A percentile compares a stretch with the other conserved stretches of the same genome.
Evolutionary conservation across 1,140 invertebrate species (phyloP).

Genomic region (Sesamia nonagrioides): DNA sequence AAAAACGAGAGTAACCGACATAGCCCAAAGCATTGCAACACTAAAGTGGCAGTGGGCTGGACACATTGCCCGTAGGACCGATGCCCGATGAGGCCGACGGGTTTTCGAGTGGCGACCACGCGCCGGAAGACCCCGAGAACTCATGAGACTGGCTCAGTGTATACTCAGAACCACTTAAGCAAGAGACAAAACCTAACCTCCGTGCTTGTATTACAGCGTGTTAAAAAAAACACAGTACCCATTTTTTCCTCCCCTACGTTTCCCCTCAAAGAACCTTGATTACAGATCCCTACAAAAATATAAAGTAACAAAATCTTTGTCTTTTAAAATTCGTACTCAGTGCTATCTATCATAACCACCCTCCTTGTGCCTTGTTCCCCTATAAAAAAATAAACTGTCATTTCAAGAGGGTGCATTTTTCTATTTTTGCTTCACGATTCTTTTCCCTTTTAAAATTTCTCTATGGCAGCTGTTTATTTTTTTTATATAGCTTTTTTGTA

Average conservation of each 20-base stretch:
- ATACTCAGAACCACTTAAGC: no score
- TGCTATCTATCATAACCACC: constrained; percentile 40
- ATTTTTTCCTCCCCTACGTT: not conserved
- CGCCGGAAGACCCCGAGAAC: no score
- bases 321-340: constrained; percentile 37
- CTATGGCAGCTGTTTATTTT: constrained; percentile 21
- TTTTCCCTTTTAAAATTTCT: constrained; percentile 15
- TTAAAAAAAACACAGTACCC: not conserved
- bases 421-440: not conserved
- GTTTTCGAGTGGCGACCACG: no score
- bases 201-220: not conserved
- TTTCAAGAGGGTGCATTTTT: constrained; percentile 45
- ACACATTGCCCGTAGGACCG: no score
- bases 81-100: no score
- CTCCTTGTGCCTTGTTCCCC: constrained; percentile 30
- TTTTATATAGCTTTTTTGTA: constrained; percentile 21
- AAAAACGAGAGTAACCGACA: no score
- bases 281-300: constrained; percentile 45
- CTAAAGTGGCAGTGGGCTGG: no score
- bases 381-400: constrained; percentile 50
- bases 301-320: constrained; percentile 46
- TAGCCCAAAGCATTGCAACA: no score
- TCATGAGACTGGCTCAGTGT: no score
- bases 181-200: not conserved
- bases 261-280: constrained; percentile 24